Evolutionary conservation across 1,140 invertebrate species (phyloP).

Genomic region (Scaptomyza graminum): DNA sequence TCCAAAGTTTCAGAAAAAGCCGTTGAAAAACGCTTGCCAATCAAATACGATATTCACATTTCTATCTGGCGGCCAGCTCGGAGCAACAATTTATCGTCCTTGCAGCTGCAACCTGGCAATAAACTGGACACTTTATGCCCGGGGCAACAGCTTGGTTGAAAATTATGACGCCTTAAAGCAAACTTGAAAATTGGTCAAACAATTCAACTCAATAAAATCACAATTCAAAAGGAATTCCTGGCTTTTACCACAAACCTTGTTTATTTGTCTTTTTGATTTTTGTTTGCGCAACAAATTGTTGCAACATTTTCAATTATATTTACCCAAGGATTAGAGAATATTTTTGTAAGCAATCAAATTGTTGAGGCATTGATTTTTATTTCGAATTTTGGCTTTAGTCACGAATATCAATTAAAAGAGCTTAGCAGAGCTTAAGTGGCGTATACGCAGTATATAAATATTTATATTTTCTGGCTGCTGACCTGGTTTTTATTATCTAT

Average conservation of each 20-base stretch:
- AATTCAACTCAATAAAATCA: background rate
- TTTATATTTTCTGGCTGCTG: background rate
- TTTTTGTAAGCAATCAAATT: slow-evolving; percentile 19
- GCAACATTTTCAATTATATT: slow-evolving; percentile 1
- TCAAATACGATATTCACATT: too few species aligned
- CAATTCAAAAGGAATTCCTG: too few species aligned
- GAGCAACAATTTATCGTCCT: too few species aligned
- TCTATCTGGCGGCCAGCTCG: too few species aligned
- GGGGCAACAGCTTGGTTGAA: background rate
- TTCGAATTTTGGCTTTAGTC: slow-evolving; percentile 1
- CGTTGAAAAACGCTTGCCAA: background rate
- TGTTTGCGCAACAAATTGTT: slow-evolving; percentile 11
- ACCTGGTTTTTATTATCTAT: slow-evolving; percentile 26
- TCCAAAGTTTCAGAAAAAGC: too few species aligned
- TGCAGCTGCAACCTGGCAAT: slow-evolving; percentile 25
- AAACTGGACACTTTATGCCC: slow-evolving; percentile 39
- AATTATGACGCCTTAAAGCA: too few species aligned
- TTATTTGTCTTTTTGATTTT: background rate
- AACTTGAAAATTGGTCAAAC: background rate
- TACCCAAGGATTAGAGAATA: background rate
- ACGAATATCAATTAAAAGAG: slow-evolving; percentile 43
- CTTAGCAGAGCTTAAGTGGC: slow-evolving; percentile 4
- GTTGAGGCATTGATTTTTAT: slow-evolving; percentile 24
- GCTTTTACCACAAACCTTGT: too few species aligned
- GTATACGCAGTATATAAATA: slow-evolving; percentile 16